Conservation (phyloP, 2,113 vertebrate genomes). For the Gorilla gorilla region DNA sequence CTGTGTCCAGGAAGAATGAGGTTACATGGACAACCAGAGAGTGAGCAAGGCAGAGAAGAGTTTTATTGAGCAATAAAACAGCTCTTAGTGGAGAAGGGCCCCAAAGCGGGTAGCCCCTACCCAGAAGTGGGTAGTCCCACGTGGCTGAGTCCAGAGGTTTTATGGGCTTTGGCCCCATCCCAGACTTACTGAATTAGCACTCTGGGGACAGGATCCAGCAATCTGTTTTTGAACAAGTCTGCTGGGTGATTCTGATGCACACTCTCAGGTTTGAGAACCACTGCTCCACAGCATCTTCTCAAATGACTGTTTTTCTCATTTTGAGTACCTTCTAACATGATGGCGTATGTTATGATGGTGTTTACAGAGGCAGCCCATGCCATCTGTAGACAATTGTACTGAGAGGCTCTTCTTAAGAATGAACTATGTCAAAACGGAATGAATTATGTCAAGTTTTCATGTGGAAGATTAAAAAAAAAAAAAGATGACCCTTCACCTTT, state of each 20-base stretch:
- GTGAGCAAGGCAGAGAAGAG: no score
- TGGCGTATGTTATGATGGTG: not conserved
- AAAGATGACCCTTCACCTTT: not conserved
- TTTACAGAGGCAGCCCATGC: not conserved
- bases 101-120: no score
- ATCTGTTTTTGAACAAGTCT: not conserved
- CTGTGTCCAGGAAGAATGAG: no score
- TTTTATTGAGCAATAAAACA: no score
- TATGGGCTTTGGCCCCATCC: not conserved
- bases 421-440: not conserved
- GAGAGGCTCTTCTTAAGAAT: not conserved
- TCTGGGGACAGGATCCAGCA: not conserved
- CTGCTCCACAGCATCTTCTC: not conserved
- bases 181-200: not conserved
- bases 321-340: not conserved
- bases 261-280: not conserved
- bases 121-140: no score
- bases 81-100: no score
- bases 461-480: not conserved
- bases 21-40: no score
- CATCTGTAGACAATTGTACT: not conserved
- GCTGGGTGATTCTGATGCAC: not conserved
- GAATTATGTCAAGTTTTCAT: not conserved
- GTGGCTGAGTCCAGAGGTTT: no score
- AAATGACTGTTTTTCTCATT: not conserved